Evolutionary conservation across 1,140 invertebrate genomes (phyloP).

Genomic region (Tetranychus urticae): DNA sequence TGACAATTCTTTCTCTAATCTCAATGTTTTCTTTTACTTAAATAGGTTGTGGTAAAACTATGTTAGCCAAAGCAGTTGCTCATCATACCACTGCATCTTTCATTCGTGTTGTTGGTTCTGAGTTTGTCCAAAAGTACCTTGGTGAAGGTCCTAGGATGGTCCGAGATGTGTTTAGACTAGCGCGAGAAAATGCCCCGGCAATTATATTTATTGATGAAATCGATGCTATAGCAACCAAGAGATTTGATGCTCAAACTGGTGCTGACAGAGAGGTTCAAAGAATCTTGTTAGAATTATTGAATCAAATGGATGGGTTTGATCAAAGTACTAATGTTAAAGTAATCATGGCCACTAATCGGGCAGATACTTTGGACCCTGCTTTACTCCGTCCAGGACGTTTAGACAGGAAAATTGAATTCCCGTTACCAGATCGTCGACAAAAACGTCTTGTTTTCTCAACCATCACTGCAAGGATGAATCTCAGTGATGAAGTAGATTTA

Average conservation of each 20-base stretch:
- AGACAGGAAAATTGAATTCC: constrained; percentile 98
- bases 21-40: neutral
- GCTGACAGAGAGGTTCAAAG: constrained; percentile 97
- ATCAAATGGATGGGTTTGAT: constrained; percentile 99
- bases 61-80: constrained; percentile 96
- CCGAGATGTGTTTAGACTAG: constrained; percentile 88
- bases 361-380: constrained; percentile 94
- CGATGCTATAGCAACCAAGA: constrained; percentile 92
- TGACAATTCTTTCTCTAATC: constrained; percentile 18
- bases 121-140: constrained; percentile 98
- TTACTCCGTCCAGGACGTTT: constrained; percentile 83
- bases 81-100: constrained; percentile 90
- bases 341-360: constrained; percentile 98
- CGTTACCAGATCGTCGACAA: constrained; percentile 84
- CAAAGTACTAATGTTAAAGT: constrained; percentile 99
- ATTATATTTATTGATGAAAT: constrained; percentile 99
- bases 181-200: constrained; percentile 97
- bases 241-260: constrained; percentile 96
- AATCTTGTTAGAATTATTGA: constrained; percentile 85
- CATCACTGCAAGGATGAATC: constrained; percentile 94
- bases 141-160: constrained; percentile 99
- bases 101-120: constrained; percentile 93
- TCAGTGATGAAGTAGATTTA: constrained; percentile 96
- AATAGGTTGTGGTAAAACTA: constrained; percentile 75
- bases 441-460: constrained; percentile 95